Conservation (phyloP, 2,888 invertebrate species). For the Cerastis rubricosa region DNA sequence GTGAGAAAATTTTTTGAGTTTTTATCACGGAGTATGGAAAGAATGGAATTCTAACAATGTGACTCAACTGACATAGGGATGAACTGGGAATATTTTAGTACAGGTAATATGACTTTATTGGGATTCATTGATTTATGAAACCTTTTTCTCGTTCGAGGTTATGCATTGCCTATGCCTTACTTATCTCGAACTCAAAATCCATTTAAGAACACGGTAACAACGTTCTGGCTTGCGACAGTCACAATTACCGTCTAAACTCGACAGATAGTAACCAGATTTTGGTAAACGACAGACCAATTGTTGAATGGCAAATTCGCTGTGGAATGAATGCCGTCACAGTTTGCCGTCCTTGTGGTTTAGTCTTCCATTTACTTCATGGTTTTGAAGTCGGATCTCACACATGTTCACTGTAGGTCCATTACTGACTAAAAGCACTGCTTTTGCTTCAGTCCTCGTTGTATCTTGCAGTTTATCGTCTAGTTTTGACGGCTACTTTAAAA, state of each 20-base stretch:
- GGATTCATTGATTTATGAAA: not conserved
- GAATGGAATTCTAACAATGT: constrained; percentile 12
- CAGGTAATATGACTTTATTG: not conserved
- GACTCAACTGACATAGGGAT: too few species aligned
- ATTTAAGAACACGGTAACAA: too few species aligned
- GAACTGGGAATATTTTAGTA: not conserved
- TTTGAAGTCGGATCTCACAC: constrained; percentile 26
- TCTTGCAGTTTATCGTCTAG: not conserved
- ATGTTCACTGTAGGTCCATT: constrained; percentile 55
- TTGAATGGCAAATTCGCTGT: not conserved
- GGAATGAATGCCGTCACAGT: too few species aligned
- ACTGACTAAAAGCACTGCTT: constrained; percentile 64
- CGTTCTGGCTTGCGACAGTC: not conserved
- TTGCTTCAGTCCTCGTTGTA: constrained; percentile 11
- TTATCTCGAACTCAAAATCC: not conserved
- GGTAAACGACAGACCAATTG: not conserved
- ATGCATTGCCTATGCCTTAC: not conserved
- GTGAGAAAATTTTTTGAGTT: constrained; percentile 39
- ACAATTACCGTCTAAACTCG: not conserved
- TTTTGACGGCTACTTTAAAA: constrained; percentile 30
- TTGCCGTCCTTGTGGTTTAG: not conserved
- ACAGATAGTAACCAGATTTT: not conserved
- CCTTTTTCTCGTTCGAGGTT: not conserved
- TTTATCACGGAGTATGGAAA: constrained; percentile 26
- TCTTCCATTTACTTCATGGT: constrained; percentile 39